phyloP scores from a whole-genome alignment of 2,797 vertebrate genomes.

The Cossypha caffra region DNA sequence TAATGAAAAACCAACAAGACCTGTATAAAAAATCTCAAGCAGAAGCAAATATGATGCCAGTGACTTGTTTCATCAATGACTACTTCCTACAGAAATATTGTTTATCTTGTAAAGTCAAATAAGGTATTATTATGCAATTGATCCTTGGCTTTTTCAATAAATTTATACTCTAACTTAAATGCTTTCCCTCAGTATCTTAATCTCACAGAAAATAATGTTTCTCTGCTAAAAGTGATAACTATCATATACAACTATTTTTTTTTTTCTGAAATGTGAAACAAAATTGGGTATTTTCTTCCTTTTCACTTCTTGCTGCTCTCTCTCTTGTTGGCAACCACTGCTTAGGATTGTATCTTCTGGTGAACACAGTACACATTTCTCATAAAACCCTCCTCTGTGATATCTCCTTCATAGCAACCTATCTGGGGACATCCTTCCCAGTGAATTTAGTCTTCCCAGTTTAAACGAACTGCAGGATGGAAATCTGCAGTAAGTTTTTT shows the following conservation, averaged over 20 bases:
- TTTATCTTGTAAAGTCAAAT: not conserved
- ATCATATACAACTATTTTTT: fast-evolving
- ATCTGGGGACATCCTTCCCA: fast-evolving
- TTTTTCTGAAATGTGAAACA: not conserved
- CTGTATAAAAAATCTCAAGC: not conserved
- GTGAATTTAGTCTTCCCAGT: not conserved
- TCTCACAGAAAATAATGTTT: not conserved
- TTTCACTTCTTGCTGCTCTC: not conserved
- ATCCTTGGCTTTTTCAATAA: not conserved
- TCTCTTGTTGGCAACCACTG: not conserved
- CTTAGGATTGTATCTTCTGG: not conserved
- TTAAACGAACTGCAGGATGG: not conserved
- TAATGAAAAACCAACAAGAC: not conserved
- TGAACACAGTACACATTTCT: not conserved
- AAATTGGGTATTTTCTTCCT: not conserved
- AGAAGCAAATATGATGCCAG: not conserved
- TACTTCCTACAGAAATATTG: not conserved
- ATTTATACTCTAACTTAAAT: not conserved
- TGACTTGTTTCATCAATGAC: not conserved
- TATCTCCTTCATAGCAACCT: fast-evolving
- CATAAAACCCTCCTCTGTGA: not conserved
- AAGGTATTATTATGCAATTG: not conserved
- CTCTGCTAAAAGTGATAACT: not conserved
- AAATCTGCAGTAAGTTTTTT: not conserved
- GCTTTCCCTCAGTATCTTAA: not conserved